These are phyloP conservation scores for Lepidochrysops patricia DNA, from an alignment of 2,888 invertebrate genomes.

Conservation along the genomic window DNA sequence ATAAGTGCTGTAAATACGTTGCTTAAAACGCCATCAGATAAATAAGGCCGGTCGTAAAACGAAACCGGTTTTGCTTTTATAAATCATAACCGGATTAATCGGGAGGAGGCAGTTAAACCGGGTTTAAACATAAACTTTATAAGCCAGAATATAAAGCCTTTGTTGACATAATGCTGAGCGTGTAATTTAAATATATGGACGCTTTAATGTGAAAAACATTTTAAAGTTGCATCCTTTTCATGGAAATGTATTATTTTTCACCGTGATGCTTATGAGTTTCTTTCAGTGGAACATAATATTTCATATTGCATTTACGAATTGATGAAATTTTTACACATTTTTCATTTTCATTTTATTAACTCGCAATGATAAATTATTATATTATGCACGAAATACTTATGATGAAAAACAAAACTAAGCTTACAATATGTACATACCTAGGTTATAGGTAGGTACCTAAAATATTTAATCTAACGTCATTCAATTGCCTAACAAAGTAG, in stretches of 20 bases:
- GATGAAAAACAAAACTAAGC: background rate
- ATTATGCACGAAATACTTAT: no score
- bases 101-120: background rate
- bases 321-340: no score
- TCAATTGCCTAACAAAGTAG: background rate
- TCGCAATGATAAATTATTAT: no score
- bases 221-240: background rate
- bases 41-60: conserved; percentile 8
- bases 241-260: background rate
- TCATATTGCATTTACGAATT: no score
- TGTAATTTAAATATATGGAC: background rate
- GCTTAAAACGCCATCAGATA: conserved; percentile 10
- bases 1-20: conserved; percentile 1
- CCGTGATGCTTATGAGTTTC: background rate
- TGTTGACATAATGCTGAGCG: conserved; percentile 6
- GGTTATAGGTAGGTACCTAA: no score
- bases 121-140: background rate
- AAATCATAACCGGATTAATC: conserved; percentile 15
- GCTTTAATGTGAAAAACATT: background rate
- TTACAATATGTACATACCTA: background rate
- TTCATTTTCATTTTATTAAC: no score
- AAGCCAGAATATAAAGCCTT: background rate
- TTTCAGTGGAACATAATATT: no score
- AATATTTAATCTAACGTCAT: background rate
- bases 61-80: conserved; percentile 11